Evolutionary conservation across 1,140 invertebrate species (phyloP).

Genomic region (Tachypleus tridentatus): DNA sequence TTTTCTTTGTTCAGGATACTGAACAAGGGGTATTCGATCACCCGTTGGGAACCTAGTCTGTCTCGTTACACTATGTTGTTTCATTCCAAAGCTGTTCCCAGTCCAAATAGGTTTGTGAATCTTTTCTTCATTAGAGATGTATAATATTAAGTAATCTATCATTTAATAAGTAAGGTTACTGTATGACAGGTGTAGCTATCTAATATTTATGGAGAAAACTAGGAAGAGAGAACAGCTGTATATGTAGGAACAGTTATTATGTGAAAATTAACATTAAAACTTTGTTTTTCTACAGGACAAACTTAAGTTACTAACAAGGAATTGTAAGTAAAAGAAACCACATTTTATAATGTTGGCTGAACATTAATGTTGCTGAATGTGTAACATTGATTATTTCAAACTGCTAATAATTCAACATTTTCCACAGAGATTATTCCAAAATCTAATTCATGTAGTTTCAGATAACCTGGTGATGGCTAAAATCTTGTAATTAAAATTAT

Average conservation of each 20-base stretch:
- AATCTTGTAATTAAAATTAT: no score
- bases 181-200: background rate
- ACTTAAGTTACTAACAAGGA: no score
- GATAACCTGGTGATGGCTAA: no score
- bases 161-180: background rate
- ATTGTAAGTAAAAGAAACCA: no score
- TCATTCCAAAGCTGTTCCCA: conserved; percentile 49
- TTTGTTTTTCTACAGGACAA: background rate
- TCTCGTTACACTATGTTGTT: conserved; percentile 56
- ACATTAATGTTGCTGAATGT: no score
- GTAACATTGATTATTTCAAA: no score
- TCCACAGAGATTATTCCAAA: no score
- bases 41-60: conserved; percentile 24
- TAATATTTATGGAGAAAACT: background rate
- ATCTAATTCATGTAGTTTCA: no score
- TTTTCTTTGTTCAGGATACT: no score
- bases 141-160: background rate
- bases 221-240: background rate
- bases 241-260: background rate
- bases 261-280: background rate
- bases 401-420: no score
- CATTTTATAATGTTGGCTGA: no score
- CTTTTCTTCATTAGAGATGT: background rate
- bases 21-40: no score
- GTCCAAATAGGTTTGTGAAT: conserved; percentile 42